Base-by-base conservation (phyloP, 2,113 vertebrate genomes). In the Crotalus horridus region DNA sequence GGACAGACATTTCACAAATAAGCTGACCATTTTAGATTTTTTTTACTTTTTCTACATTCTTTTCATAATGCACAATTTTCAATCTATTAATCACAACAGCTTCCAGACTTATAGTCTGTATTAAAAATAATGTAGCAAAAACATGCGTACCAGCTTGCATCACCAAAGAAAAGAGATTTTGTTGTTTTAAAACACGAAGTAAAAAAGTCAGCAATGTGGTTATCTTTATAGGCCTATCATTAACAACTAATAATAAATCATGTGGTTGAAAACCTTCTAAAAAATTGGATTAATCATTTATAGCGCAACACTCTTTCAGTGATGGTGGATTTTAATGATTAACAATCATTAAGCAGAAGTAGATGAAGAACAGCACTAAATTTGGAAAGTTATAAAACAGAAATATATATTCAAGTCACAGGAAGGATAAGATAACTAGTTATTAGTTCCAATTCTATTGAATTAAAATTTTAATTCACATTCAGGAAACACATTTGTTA, bases 261-360 rank as follows among this genome's bases (percentile, higher is more conserved):
- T 55, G 59, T 90, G 48, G 43, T 0, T 94, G 81, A 61, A 29
- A 59, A 48, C 21, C 33, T 92, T 90, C 81, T 81, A 9, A 58
- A 93, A 94, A 88, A 94, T 29, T 58, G 0, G 93, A 89, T 96
- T 94, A 94, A 96, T 95, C 90, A 96, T 95, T 96, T 94, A 97
- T 94, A 95, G 91, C 64, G 88, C 95, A 85, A 89, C 88, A 95
- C 88, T 13, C 39, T 90, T 94, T 85, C 90, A 54, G 46, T 94
- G 94, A 61, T 94, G 93, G 90, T 58, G 91, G 46, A 48, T 59
- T 39, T 0, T 94, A 96, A 96, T 95, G 85, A 95, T 96, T 97
- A 95, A 96, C 94, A 94, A 55, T 53, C 87, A 89, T 81, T 74
- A 24, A 92, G 39, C 12, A 95, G 88, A 91, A 90, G 55, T 0